These are phyloP conservation scores for Drosophila punjabiensis DNA, from an alignment of 1,140 invertebrate species.

Conservation along the genomic window DNA sequence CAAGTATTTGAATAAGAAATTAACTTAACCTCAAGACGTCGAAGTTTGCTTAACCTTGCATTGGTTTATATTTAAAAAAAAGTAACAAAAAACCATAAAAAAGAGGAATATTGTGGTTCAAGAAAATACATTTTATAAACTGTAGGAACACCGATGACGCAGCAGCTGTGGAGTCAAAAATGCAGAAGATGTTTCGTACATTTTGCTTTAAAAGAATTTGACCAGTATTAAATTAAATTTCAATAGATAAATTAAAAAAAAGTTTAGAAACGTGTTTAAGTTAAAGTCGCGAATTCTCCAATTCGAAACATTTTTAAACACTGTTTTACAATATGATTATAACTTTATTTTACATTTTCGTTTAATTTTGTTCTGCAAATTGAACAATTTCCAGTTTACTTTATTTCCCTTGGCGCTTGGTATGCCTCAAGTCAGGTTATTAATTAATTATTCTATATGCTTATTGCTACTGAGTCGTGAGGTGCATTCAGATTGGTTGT, in stretches of 20 bases:
- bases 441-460: conserved; percentile 40
- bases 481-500: conserved; percentile 39
- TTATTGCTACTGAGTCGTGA: conserved; percentile 38
- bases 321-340: too few relatives aligned
- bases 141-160: neutral
- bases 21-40: too few relatives aligned
- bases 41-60: too few relatives aligned
- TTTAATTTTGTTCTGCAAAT: neutral
- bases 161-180: neutral
- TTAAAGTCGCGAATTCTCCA: too few relatives aligned
- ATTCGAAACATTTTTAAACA: too few relatives aligned
- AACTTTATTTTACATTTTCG: neutral
- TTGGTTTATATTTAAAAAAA: too few relatives aligned
- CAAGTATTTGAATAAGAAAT: too few relatives aligned
- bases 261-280: too few relatives aligned
- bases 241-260: too few relatives aligned
- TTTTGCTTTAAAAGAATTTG: neutral
- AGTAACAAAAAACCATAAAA: too few relatives aligned
- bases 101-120: too few relatives aligned
- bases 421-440: conserved; percentile 50
- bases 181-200: neutral
- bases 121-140: neutral
- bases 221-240: too few relatives aligned
- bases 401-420: conserved; percentile 12
- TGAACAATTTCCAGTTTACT: neutral